Conservation (phyloP, 1,140 invertebrate genomes). For the Drosophila watanabei region DNA sequence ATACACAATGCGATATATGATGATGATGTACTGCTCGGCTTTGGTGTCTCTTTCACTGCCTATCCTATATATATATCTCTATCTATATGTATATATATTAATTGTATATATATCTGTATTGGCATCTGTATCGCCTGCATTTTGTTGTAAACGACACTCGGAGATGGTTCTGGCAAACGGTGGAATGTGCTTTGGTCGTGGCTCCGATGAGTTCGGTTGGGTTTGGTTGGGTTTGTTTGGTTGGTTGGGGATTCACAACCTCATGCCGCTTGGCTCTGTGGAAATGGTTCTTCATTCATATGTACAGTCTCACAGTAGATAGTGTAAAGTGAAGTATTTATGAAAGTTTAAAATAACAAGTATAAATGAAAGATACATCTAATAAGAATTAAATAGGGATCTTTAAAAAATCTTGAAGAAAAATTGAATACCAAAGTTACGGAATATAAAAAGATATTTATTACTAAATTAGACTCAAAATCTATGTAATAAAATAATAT, state of each 20-base stretch:
- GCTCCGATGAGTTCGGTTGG: neutral
- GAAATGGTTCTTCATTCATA: constrained; percentile 57
- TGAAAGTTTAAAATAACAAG: too few species aligned
- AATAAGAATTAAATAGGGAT: too few species aligned
- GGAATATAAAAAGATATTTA: too few species aligned
- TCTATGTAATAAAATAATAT: too few species aligned
- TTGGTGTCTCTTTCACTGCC: constrained; percentile 25
- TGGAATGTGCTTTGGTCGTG: constrained; percentile 9
- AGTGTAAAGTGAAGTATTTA: neutral
- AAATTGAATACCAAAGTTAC: too few species aligned
- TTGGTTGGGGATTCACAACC: neutral
- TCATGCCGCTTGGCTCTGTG: constrained; percentile 39
- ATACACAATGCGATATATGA: constrained; percentile 41
- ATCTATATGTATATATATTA: constrained; percentile 7
- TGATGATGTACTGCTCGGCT: constrained; percentile 42
- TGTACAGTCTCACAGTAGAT: constrained; percentile 28
- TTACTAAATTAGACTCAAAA: too few species aligned
- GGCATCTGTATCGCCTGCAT: constrained; percentile 49
- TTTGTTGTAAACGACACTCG: constrained; percentile 55
- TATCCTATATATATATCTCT: constrained; percentile 11
- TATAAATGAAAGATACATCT: too few species aligned
- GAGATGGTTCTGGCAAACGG: constrained; percentile 30
- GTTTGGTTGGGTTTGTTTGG: neutral
- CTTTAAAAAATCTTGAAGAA: too few species aligned
- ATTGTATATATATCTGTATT: constrained; percentile 10